Conservation (phyloP, 2,113 vertebrate species). For the Corythoichthys intestinalis region DNA sequence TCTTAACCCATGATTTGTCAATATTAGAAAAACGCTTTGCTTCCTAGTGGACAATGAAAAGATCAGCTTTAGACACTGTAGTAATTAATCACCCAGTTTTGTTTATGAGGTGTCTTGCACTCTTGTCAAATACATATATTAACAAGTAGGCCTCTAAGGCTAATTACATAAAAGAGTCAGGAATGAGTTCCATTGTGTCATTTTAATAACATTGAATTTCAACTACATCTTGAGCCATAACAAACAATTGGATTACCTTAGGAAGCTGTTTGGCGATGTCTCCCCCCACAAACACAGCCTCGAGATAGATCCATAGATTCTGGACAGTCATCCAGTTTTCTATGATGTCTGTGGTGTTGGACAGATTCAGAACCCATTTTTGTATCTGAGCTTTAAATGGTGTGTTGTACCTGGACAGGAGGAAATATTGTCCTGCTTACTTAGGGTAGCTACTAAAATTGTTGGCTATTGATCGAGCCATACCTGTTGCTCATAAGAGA, state of each 20-base stretch:
- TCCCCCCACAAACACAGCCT: conserved; percentile 93
- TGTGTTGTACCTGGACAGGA: conserved; percentile 81
- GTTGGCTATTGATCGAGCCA: background rate
- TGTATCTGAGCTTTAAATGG: conserved; percentile 95
- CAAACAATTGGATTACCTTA: conserved; percentile 72
- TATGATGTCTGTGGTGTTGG: conserved; percentile 87
- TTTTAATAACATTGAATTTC: conserved; percentile 3
- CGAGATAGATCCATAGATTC: conserved; percentile 96
- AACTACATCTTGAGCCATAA: background rate
- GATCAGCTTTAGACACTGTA: background rate
- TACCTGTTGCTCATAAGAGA: conserved; percentile 94
- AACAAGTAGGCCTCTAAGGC: background rate
- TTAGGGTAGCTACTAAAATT: background rate
- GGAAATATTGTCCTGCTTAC: background rate
- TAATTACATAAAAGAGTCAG: background rate
- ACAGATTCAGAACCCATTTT: conserved; percentile 92
- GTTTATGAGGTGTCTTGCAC: background rate
- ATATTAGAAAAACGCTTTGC: conserved; percentile 95
- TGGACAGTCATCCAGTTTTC: conserved; percentile 97
- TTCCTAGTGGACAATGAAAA: conserved; percentile 72
- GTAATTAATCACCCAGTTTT: background rate
- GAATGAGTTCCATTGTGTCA: background rate
- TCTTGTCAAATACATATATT: background rate
- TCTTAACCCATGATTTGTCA: conserved; percentile 97
- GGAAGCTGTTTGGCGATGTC: conserved; percentile 97